These are phyloP conservation scores for Chloebia gouldiae DNA, from an alignment of 2,113 vertebrate species.

Conservation along the genomic window DNA sequence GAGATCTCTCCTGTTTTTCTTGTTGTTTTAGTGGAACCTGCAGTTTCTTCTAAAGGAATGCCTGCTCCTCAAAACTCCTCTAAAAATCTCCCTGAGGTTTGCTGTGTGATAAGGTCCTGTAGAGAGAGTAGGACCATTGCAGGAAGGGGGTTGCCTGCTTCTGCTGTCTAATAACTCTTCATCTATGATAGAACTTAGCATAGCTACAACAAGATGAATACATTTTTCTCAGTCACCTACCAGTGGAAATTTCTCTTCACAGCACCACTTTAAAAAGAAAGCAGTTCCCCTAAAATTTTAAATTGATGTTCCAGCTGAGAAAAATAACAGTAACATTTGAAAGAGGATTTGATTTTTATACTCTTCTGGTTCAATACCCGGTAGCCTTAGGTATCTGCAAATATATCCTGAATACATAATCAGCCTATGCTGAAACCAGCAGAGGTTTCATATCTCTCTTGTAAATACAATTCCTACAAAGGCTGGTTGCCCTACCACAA, in stretches of 20 bases:
- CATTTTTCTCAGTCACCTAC: constrained; percentile 14
- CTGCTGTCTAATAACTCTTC: neutral
- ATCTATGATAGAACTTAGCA: neutral
- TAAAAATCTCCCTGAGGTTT: neutral
- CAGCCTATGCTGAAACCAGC: neutral
- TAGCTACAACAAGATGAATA: neutral
- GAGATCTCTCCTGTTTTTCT: neutral
- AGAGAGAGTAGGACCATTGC: neutral
- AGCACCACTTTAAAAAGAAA: constrained; percentile 35
- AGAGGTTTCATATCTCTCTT: neutral
- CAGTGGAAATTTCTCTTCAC: constrained; percentile 13
- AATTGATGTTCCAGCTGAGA: constrained; percentile 55
- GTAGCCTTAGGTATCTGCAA: constrained; percentile 18
- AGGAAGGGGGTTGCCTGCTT: neutral
- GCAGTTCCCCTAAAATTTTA: constrained; percentile 8
- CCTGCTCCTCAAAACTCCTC: neutral
- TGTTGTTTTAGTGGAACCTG: neutral
- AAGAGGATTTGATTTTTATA: constrained; percentile 41
- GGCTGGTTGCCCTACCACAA: neutral
- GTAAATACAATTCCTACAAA: neutral
- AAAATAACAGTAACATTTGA: constrained; percentile 38
- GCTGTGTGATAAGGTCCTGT: neutral
- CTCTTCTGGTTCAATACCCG: neutral
- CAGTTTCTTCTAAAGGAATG: neutral
- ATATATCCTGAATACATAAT: constrained; percentile 18